phyloP scores from a whole-genome alignment of 2,113 vertebrate genomes.

The Seriola rivoliana region DNA sequence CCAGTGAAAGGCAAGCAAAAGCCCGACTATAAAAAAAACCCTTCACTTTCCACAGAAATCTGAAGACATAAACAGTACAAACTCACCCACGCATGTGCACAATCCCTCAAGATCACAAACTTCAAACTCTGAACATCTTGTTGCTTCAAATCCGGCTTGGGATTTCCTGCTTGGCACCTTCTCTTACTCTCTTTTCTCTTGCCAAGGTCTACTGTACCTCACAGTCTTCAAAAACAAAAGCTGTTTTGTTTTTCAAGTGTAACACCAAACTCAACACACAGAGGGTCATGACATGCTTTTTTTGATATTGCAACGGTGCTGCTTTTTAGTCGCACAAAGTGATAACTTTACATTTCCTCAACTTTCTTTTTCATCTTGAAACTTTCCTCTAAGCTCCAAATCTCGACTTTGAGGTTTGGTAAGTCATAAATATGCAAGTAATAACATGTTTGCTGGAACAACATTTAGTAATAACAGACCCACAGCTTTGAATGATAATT shows the following conservation, averaged over 20 bases:
- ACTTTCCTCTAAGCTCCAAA: slow-evolving; percentile 2
- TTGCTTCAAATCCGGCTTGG: slow-evolving; percentile 26
- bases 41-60: slow-evolving; percentile 31
- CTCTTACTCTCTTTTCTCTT: neutral
- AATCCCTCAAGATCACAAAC: slow-evolving; percentile 5
- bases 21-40: slow-evolving; percentile 5
- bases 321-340: neutral
- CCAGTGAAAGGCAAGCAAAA: slow-evolving; percentile 24
- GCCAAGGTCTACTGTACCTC: slow-evolving; percentile 4
- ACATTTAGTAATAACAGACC: slow-evolving; percentile 26
- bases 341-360: neutral
- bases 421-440: slow-evolving; percentile 21
- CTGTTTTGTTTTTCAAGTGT: neutral
- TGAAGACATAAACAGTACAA: slow-evolving; percentile 1
- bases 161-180: slow-evolving; percentile 29
- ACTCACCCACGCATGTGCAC: slow-evolving; percentile 15
- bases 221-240: slow-evolving; percentile 14
- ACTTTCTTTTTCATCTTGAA: slow-evolving; percentile 3
- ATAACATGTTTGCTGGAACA: slow-evolving; percentile 15
- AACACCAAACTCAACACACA: neutral
- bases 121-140: slow-evolving; percentile 29
- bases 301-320: neutral
- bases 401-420: neutral
- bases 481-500: slow-evolving; percentile 54
- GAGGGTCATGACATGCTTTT: neutral